phyloP scores from a whole-genome alignment of 1,140 invertebrate species.

The Uloborus diversus region DNA sequence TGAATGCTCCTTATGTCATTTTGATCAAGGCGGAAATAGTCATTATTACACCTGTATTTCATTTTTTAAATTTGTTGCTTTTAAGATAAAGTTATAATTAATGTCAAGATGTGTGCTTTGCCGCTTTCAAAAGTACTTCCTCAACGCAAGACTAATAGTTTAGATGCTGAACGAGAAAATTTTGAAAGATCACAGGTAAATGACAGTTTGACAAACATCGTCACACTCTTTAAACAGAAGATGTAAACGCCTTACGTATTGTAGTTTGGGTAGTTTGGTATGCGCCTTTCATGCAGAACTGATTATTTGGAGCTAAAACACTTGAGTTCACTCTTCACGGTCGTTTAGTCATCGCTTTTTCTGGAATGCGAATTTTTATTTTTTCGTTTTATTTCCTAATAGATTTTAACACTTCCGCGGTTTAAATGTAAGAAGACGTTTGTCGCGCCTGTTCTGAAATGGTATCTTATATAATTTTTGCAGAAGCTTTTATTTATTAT shows the following conservation, averaged over 20 bases:
- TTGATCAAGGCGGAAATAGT: conserved; percentile 25
- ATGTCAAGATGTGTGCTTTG: conserved; percentile 34
- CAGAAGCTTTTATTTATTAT: not conserved
- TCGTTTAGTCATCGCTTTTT: conserved; percentile 25
- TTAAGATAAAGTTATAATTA: not conserved
- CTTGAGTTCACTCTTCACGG: conserved; percentile 46
- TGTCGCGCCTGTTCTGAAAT: not conserved
- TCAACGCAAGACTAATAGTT: conserved; percentile 51
- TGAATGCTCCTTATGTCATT: conserved; percentile 16
- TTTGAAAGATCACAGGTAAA: conserved; percentile 59
- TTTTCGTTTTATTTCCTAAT: not conserved
- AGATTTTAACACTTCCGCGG: too few species aligned
- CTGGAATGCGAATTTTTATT: conserved; percentile 41
- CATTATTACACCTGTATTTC: conserved; percentile 1
- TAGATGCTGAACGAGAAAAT: conserved; percentile 59
- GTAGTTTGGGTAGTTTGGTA: not conserved
- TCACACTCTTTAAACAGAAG: not conserved
- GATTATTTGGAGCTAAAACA: conserved; percentile 39
- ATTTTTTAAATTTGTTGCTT: not conserved
- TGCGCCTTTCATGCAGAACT: conserved; percentile 47
- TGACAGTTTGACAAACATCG: not conserved
- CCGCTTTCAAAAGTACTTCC: conserved; percentile 57
- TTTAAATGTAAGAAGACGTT: not conserved
- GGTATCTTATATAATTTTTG: not conserved
- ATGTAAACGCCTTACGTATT: conserved; percentile 28